Evolutionary conservation across 2,888 invertebrate genomes (phyloP), one percentile per base, ranked within the genome.

Genomic region (Aplocera efformata): DNA sequence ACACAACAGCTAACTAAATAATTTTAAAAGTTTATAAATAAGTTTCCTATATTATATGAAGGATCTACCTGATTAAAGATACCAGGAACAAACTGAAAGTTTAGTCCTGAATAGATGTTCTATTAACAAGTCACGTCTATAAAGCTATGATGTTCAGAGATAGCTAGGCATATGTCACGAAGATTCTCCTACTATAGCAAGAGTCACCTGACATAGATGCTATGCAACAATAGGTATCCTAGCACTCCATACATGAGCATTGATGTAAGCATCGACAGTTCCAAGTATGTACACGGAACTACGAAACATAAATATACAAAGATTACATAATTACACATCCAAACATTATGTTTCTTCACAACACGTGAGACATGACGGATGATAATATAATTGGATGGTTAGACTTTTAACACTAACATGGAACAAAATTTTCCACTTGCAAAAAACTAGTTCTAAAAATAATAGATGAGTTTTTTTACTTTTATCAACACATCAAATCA

Each of bases 271-370:
- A 30, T 33, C 29, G 33, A 23, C 35, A 32, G 32, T 23, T 35
- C 30, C 28, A 33, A 41, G 48, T 54, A 39, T 43, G 31, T 40
- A 54, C 57, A 49, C 59, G 60, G 61, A 60, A 59, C 58, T 40
- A 43, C 51, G 40, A 44, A 52, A 54, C 52, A 57, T 51, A 42
- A 34, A 38, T 29, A 43, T 32, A 53, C 53, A 43, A 50, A 51
- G 45, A 56, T 66, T 66, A 61, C 60, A 60, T 65, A 69, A 61
- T 48, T 32, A 61, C 39, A 53, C 37, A 42, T 29, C 49, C 56
- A 62, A 62, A 63, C 53, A 58, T 53, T 46, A 42, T 42, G 42
- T 39, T 49, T 49, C 32, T 40, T 33, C 32, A 46, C 40, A 51
- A 55, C 39, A 50, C 32, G 33, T 48, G 41, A 53, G 54, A 49